Conservation (phyloP, 2,888 invertebrate species). For the Physocephala rufipes region DNA sequence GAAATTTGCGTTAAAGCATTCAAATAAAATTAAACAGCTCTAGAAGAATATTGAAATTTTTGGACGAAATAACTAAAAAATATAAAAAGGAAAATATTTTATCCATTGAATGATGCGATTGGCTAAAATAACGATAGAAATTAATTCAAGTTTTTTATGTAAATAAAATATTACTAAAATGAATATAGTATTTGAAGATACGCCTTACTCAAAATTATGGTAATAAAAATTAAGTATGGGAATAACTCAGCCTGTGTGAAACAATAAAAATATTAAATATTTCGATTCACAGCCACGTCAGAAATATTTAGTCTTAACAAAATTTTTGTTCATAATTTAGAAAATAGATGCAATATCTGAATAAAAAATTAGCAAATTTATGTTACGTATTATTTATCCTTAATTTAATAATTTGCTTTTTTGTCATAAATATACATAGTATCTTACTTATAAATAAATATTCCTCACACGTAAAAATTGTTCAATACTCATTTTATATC, state of each 20-base stretch:
- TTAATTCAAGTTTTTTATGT: not conserved
- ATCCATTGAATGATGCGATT: not conserved
- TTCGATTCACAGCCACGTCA: not conserved
- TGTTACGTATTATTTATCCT: no score
- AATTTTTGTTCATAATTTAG: slow-evolving; percentile 5
- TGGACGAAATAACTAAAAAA: not conserved
- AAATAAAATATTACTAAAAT: not conserved
- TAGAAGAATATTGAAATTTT: not conserved
- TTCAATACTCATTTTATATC: no score
- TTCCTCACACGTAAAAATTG: no score
- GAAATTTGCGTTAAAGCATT: no score
- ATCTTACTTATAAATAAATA: no score
- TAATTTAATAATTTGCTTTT: no score
- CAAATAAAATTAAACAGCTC: not conserved
- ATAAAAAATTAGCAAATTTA: not conserved
- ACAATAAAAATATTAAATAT: no score
- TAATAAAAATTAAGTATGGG: no score
- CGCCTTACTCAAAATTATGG: no score
- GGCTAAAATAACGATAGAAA: not conserved
- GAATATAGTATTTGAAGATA: no score
- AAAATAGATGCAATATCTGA: slow-evolving; percentile 3
- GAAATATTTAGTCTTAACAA: not conserved
- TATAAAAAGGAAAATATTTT: not conserved
- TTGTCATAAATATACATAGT: no score
- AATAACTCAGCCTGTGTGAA: no score